Evolutionary conservation across 2,797 vertebrate genomes (phyloP), one percentile per base, ranked within the genome.

Genomic region (Orestias chungarensis): DNA sequence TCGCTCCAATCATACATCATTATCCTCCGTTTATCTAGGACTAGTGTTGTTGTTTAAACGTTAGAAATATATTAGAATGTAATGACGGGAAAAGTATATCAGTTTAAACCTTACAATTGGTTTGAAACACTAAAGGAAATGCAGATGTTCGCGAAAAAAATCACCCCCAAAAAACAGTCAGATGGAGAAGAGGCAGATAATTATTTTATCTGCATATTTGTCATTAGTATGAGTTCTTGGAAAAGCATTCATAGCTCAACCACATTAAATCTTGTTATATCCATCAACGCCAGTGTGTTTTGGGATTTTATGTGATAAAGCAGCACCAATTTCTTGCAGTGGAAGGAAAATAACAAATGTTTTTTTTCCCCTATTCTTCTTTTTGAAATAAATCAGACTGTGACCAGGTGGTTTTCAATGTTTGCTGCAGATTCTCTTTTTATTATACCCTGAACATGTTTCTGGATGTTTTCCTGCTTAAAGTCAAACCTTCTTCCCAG

Each of bases 51-150:
- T 90, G 83, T 88, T 92, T 91, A 87, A 88, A 76, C 73, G 73
- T 88, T 82, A 91, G 85, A 87, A 91, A 93, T 89, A 86, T 89
- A 89, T 92, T 76, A 93, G 90, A 89, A 82, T 92, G 90, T 83
- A 86, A 87, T 87, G 86, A 81, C 81, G 78, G 64, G 83, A 88
- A 90, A 87, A 89, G 86, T 88, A 74, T 88, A 80, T 79, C 83
- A 89, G 78, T 62, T 80, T 89, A 86, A 87, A 77, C 68, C 77
- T 79, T 80, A 82, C 68, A 68, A 82, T 82, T 81, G 83, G 87
- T 82, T 82, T 84, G 77, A 83, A 89, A 71, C 55, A 79, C 68
- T 78, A 68, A 78, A 82, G 71, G 3, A 62, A 52, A 52, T 47
- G 18, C 15, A 50, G 50, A 52, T 12, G 27, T 0, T 47, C 20